phyloP scores from a whole-genome alignment of 2,113 vertebrate species.

The Ictalurus furcatus region DNA sequence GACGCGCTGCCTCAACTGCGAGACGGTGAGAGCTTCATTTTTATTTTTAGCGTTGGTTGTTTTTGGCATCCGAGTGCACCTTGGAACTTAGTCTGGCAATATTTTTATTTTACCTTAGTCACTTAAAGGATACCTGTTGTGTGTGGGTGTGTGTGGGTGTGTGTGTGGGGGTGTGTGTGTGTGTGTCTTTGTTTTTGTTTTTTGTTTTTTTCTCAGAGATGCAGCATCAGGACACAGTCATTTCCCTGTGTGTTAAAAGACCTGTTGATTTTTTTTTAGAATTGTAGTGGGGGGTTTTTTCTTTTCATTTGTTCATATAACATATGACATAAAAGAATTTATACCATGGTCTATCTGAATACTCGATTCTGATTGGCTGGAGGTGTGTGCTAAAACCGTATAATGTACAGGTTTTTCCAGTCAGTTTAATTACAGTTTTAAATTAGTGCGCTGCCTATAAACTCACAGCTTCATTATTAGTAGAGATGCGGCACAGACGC shows the following conservation, averaged over 20 bases:
- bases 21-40: conserved; percentile 81
- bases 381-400: no score
- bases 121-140: background rate
- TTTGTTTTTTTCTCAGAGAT: background rate
- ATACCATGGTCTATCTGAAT: no score
- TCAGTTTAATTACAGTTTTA: no score
- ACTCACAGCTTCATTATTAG: no score
- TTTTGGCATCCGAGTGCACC: background rate
- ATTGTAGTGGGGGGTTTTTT: background rate
- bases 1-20: conserved; percentile 98
- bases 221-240: background rate
- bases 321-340: no score
- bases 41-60: background rate
- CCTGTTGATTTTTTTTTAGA: background rate
- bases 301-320: background rate
- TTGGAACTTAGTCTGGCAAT: background rate
- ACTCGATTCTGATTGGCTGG: no score
- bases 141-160: no score
- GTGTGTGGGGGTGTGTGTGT: no score
- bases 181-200: no score
- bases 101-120: background rate
- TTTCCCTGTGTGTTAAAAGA: background rate
- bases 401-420: no score
- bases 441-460: no score
- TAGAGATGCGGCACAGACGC: no score